Conservation (phyloP, 1,140 invertebrate genomes). For the Choristoneura fumiferana region DNA sequence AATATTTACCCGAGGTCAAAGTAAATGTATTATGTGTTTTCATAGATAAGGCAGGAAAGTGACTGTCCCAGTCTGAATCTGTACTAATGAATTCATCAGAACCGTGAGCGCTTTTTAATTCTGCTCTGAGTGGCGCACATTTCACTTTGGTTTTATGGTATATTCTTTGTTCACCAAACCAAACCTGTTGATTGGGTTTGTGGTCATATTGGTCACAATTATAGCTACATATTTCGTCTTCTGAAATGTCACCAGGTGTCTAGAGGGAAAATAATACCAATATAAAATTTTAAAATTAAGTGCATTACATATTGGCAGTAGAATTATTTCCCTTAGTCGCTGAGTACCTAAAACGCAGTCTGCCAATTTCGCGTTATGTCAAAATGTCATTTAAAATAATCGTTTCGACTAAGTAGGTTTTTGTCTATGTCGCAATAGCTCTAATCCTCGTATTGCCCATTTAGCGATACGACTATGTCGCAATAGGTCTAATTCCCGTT, state of each 20-base stretch:
- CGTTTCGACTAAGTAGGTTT: no score
- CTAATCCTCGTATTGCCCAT: no score
- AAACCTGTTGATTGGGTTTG: slow-evolving; percentile 46
- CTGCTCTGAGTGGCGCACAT: slow-evolving; percentile 27
- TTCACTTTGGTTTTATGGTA: slow-evolving; percentile 61
- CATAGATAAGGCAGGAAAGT: slow-evolving; percentile 62
- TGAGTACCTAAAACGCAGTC: no score
- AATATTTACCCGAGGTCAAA: slow-evolving; percentile 51
- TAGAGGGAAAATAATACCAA: slow-evolving; percentile 27
- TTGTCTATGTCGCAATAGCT: no score
- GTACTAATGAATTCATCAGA: slow-evolving; percentile 63
- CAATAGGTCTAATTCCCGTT: no score
- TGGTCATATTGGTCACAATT: slow-evolving; percentile 42
- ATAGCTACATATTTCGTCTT: slow-evolving; percentile 58
- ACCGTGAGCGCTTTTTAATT: slow-evolving; percentile 43
- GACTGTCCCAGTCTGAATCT: slow-evolving; percentile 65
- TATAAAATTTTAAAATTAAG: no score
- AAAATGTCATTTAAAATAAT: no score
- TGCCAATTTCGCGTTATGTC: no score
- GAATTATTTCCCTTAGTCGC: no score
- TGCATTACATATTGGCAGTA: no score
- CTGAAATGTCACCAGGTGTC: slow-evolving; percentile 56
- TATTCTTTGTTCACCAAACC: slow-evolving; percentile 61
- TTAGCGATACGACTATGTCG: no score
- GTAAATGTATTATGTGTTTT: slow-evolving; percentile 70